Conservation (phyloP, 1,140 invertebrate genomes). For the Cepaea nemoralis region DNA sequence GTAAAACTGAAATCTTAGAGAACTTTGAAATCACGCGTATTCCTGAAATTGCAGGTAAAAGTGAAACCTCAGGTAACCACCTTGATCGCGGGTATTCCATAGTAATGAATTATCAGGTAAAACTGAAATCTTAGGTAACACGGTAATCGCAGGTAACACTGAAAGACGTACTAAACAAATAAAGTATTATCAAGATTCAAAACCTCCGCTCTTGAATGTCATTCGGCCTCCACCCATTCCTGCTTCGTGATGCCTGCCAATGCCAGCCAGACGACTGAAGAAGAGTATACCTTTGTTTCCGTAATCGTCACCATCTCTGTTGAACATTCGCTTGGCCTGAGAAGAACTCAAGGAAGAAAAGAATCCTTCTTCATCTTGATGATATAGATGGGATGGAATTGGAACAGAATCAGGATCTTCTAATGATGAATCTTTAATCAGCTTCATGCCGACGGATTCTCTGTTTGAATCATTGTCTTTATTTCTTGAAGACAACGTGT, state of each 20-base stretch:
- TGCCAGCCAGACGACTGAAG: constrained; percentile 15
- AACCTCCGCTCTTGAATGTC: background rate
- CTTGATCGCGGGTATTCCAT: too few relatives aligned
- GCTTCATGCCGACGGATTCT: background rate
- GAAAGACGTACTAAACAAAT: background rate
- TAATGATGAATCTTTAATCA: too few relatives aligned
- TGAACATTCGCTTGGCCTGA: background rate
- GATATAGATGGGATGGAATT: constrained; percentile 18
- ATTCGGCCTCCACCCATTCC: background rate
- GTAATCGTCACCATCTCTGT: background rate
- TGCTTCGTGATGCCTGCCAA: background rate
- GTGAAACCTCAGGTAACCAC: too few relatives aligned
- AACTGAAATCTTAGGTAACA: too few relatives aligned
- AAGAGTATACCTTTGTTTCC: constrained; percentile 20
- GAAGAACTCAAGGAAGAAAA: constrained; percentile 8
- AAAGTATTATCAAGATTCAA: constrained; percentile 14
- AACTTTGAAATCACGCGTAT: too few relatives aligned
- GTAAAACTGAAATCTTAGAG: too few relatives aligned
- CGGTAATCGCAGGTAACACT: background rate
- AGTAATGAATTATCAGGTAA: too few relatives aligned
- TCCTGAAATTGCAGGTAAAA: too few relatives aligned
- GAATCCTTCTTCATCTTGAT: constrained; percentile 34
- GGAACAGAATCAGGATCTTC: constrained; percentile 5
- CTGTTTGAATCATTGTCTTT: background rate
- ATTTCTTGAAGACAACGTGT: background rate